Percentiles rank a stretch among this genome's conserved stretches.
phyloP scores from a whole-genome alignment of 2,797 vertebrate genomes.

The Buceros bicornis region DNA sequence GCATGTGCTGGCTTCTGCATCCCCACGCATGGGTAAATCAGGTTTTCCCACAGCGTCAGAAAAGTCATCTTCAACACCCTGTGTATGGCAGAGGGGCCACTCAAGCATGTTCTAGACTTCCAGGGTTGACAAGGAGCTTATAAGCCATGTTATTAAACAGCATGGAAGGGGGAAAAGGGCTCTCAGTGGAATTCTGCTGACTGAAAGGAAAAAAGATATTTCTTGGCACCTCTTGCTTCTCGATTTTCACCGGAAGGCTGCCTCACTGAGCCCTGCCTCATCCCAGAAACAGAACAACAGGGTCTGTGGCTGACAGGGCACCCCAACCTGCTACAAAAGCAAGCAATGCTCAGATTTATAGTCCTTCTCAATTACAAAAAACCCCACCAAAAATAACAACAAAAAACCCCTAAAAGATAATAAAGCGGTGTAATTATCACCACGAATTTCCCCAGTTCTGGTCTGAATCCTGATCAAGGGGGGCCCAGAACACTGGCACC shows the following conservation, averaged over 20 bases:
- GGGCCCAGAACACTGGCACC: neutral
- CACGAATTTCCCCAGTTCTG: neutral
- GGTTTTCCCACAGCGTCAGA: neutral
- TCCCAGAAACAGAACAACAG: neutral
- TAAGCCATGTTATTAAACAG: neutral
- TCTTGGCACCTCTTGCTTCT: neutral
- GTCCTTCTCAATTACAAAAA: neutral
- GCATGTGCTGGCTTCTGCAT: accelerated
- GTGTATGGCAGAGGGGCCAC: neutral
- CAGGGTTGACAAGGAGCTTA: neutral
- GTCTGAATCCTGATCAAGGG: neutral
- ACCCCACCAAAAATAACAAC: neutral
- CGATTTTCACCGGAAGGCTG: neutral
- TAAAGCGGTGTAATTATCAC: neutral
- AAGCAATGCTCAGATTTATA: neutral
- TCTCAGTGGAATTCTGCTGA: neutral
- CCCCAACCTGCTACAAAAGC: neutral
- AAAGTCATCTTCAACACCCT: neutral
- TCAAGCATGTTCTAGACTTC: neutral
- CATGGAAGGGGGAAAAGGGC: neutral
- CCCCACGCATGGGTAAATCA: neutral
- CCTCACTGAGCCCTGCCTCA: neutral
- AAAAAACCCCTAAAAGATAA: neutral
- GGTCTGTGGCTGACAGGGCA: neutral
- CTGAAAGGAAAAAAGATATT: neutral